Percentiles rank a stretch among this genome's conserved stretches.
These are phyloP conservation scores for Rhinoptilus africanus DNA, from an alignment of 2,113 vertebrate species.

Conservation along the genomic window DNA sequence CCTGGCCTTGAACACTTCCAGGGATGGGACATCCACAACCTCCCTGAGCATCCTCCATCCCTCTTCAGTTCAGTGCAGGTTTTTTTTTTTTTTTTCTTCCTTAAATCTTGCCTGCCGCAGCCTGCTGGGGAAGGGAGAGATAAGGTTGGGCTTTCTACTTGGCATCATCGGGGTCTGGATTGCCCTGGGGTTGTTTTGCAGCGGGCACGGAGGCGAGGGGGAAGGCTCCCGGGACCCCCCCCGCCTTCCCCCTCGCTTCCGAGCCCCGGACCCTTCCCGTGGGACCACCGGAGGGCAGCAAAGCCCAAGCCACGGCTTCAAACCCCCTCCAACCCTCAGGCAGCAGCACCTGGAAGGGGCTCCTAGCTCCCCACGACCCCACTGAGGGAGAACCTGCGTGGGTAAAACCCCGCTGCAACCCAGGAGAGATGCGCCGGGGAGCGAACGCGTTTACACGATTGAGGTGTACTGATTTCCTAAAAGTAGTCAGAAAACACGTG, in stretches of 20 bases:
- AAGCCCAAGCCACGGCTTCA: slow-evolving; percentile 7
- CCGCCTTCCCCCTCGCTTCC: too few species aligned
- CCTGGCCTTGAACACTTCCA: too few species aligned
- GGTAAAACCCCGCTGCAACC: too few species aligned
- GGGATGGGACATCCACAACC: too few species aligned
- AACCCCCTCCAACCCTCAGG: accelerated
- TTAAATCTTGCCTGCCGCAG: not conserved
- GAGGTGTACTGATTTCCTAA: not conserved
- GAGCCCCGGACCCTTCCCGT: not conserved
- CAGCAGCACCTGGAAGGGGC: not conserved
- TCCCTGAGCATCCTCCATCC: not conserved
- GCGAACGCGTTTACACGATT: accelerated
- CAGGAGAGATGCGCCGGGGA: accelerated
- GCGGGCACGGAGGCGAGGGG: accelerated
- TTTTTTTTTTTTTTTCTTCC: not conserved
- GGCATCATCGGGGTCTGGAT: not conserved
- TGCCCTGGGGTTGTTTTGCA: not conserved
- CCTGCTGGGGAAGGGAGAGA: not conserved
- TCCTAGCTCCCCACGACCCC: not conserved
- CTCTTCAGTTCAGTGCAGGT: accelerated
- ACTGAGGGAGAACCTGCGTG: too few species aligned
- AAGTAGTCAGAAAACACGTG: not conserved
- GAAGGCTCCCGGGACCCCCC: not conserved
- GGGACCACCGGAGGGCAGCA: slow-evolving; percentile 69
- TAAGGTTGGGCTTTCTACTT: not conserved